A percentile compares a stretch with the other conserved stretches of the same genome.
These are phyloP conservation scores for Polydrusus pterygomalis DNA, from an alignment of 2,888 invertebrate genomes.

Conservation along the genomic window DNA sequence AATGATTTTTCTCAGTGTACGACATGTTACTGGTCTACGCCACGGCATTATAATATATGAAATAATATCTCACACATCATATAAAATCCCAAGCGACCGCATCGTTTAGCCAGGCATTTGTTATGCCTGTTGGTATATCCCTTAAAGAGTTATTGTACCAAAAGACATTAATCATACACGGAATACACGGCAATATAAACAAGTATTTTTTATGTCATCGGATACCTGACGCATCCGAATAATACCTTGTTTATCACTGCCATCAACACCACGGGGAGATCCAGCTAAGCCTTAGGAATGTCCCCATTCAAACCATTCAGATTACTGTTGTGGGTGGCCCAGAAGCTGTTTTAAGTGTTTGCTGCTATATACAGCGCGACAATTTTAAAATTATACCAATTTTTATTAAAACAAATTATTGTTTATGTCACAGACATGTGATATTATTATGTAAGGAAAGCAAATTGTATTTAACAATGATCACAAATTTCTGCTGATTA, in stretches of 20 bases:
- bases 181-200: conserved; percentile 70
- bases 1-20: too few species aligned
- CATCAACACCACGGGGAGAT: conserved; percentile 72
- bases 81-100: conserved; percentile 48
- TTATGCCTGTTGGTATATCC: conserved; percentile 61
- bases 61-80: conserved; percentile 33
- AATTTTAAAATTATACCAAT: too few species aligned
- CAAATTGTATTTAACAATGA: too few species aligned
- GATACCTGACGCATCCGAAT: conserved; percentile 72
- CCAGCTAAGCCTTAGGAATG: conserved; percentile 62
- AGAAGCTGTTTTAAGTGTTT: conserved; percentile 48
- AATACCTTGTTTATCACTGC: conserved; percentile 73
- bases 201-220: conserved; percentile 74
- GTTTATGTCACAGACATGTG: too few species aligned
- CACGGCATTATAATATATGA: conserved; percentile 5
- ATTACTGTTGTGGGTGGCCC: conserved; percentile 53
- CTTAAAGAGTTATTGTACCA: conserved; percentile 67
- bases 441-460: too few species aligned
- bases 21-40: too few species aligned
- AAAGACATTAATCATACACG: conserved; percentile 70
- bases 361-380: conserved; percentile 16
- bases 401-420: too few species aligned
- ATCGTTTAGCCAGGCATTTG: conserved; percentile 66
- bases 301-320: conserved; percentile 48
- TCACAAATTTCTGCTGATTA: too few species aligned